phyloP scores from a whole-genome alignment of 2,888 invertebrate species.

The Andrena flavipes region DNA sequence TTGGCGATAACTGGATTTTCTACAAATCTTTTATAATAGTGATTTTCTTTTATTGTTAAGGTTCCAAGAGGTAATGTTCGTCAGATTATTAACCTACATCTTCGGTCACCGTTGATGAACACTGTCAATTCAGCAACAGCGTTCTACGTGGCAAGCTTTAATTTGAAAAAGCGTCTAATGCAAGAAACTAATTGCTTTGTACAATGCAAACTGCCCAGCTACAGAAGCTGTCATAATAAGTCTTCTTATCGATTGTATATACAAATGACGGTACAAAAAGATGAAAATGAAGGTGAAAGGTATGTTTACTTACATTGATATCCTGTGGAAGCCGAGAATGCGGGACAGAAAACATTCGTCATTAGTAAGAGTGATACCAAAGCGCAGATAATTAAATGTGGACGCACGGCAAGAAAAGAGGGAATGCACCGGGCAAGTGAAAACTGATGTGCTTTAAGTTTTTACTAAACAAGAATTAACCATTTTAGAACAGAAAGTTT shows the following conservation, averaged over 20 bases:
- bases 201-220: conserved; percentile 1
- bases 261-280: conserved; percentile 3
- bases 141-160: conserved; percentile 21
- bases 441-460: too few species aligned
- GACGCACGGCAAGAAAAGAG: conserved; percentile 10
- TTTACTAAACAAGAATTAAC: too few species aligned
- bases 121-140: conserved; percentile 31
- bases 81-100: conserved; percentile 25
- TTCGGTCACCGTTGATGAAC: conserved; percentile 46
- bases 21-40: neutral
- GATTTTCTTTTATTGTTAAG: neutral
- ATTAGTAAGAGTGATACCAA: conserved; percentile 44
- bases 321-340: conserved; percentile 67
- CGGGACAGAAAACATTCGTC: conserved; percentile 56
- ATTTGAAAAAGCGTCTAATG: conserved; percentile 23
- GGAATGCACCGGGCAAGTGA: too few species aligned
- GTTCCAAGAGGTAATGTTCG: neutral
- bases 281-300: conserved; percentile 29
- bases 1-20: neutral
- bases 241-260: neutral
- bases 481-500: too few species aligned
- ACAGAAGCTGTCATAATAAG: neutral
- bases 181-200: conserved; percentile 12
- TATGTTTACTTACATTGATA: conserved; percentile 77
- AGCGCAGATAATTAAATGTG: conserved; percentile 14